These are phyloP conservation scores for Thinocorus orbignyianus DNA, from an alignment of 2,113 vertebrate species.

Conservation along the genomic window DNA sequence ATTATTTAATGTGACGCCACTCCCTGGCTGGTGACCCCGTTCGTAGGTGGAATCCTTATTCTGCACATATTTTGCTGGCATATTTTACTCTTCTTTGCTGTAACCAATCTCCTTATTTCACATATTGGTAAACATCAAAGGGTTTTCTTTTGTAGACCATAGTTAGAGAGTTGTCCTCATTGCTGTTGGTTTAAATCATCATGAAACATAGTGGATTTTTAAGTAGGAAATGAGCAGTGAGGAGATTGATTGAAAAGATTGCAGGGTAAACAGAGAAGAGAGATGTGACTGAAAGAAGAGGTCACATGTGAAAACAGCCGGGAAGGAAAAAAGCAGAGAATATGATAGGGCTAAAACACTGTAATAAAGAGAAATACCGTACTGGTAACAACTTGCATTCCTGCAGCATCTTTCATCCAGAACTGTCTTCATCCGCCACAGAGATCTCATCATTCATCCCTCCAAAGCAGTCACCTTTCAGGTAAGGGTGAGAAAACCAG, in stretches of 20 bases:
- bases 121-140: background rate
- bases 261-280: background rate
- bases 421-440: background rate
- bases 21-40: background rate
- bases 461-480: background rate
- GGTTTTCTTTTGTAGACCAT: background rate
- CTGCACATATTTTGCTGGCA: fast-evolving
- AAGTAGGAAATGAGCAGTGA: background rate
- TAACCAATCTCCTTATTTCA: background rate
- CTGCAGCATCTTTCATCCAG: background rate
- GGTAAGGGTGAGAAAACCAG: background rate
- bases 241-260: background rate
- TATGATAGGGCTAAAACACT: background rate
- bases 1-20: background rate
- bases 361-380: background rate
- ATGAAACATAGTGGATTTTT: background rate
- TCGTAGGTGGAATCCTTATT: background rate
- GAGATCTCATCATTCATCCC: background rate
- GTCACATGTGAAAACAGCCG: background rate
- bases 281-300: background rate
- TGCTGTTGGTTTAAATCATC: background rate
- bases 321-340: background rate
- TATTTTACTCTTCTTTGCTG: background rate
- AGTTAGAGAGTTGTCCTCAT: background rate
- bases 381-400: background rate